Evolutionary conservation across 2,797 vertebrate species (phyloP).

Genomic region (Vireo griseus): DNA sequence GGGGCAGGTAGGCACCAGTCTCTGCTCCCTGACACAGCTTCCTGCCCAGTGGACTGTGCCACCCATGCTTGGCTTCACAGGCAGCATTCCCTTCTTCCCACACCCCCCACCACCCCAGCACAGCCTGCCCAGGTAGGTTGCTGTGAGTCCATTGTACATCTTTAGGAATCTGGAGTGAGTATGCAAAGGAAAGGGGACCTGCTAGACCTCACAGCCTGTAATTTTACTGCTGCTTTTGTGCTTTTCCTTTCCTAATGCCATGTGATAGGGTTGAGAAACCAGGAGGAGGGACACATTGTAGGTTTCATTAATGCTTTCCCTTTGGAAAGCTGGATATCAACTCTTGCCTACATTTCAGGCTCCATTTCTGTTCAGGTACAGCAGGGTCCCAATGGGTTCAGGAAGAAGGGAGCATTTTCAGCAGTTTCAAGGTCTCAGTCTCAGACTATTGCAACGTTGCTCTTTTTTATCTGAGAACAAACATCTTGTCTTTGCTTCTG

Average conservation of each 20-base stretch:
- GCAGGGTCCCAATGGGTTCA: background rate
- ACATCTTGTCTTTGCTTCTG: background rate
- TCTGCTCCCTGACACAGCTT: background rate
- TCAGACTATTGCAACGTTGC: background rate
- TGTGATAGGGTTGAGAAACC: background rate
- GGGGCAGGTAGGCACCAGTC: background rate
- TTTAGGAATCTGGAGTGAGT: background rate
- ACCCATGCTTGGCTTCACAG: accelerated
- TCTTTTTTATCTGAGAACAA: background rate
- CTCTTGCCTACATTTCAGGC: background rate
- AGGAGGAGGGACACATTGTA: background rate
- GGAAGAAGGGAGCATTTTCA: background rate
- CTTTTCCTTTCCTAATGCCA: background rate
- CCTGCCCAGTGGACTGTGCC: background rate
- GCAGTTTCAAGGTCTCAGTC: background rate
- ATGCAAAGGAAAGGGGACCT: background rate
- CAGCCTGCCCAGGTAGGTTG: background rate
- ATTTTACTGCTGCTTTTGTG: background rate
- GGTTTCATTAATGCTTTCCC: background rate
- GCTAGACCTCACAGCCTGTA: background rate
- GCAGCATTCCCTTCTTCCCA: background rate
- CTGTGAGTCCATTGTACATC: background rate
- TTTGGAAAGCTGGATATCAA: background rate
- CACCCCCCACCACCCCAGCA: background rate
- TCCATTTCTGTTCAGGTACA: background rate